Base-by-base conservation (phyloP, 2,113 vertebrate genomes). In the Hyperopisus bebe region DNA sequence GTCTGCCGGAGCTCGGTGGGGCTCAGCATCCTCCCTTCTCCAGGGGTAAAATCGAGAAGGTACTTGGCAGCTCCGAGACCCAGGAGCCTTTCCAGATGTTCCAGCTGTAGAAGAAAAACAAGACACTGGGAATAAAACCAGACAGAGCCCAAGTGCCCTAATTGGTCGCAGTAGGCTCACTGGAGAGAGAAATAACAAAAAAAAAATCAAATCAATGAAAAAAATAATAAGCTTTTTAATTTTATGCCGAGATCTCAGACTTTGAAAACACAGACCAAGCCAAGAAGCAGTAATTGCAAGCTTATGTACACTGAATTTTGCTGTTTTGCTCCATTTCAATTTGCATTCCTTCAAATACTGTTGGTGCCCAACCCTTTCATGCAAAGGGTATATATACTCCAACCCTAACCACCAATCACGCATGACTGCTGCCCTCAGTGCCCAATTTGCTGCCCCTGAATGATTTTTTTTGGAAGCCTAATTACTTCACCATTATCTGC, bases 141-240 rank as follows among this genome's bases (percentile, higher is more conserved):
- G 96, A 96, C 96, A 95, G 96, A 95, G 21, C 92, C 94, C 95
- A 95, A 95, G 95, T 95, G 94, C 94, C 94, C 93, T 94, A 95
- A 95, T 95, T 96, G 94, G 92, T 95, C 94, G 90, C 93, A 95
- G 94, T 89, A 62, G 91, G 95, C 93, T 94, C 94, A 94, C 92
- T 93, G 90, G 95, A 94, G 93, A 94, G 92, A 94, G 93, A 94
- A 94, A 94, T 93, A 95, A 95, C 94, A 96, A 53, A 86, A 89
- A 86, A 91, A 58, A 74, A 90, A 90, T 90, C n/a, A 87, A 89
- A 90, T 90, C 88, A 90, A 89, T 50, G 89, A 90, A 90, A 91
- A 89, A 80, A 66, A 89, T 70, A 89, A 92, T 93, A 95, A 95
- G 94, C 92, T 90, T 95, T 87, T 90, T 90, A 84, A 91, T 91